Evolutionary conservation across 1,140 invertebrate species (phyloP).

Genomic region (Cyclargus thomasi): DNA sequence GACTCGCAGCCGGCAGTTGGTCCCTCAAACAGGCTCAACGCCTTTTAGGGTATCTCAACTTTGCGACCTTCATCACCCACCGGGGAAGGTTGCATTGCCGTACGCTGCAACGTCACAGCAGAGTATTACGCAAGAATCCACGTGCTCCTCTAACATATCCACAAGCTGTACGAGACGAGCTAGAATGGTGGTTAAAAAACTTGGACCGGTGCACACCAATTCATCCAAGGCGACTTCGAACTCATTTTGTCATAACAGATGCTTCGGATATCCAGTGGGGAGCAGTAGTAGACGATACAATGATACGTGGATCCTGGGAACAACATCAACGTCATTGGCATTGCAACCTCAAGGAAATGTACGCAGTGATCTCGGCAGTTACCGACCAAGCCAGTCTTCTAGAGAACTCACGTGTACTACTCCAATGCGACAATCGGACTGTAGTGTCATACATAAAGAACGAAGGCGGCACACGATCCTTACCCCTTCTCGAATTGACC

Average conservation of each 20-base stretch:
- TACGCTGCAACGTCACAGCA: slow-evolving; percentile 28
- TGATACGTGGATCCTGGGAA: slow-evolving; percentile 27
- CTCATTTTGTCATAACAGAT: slow-evolving; percentile 41
- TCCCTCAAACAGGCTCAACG: slow-evolving; percentile 35
- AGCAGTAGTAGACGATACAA: slow-evolving; percentile 27
- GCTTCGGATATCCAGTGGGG: slow-evolving; percentile 40
- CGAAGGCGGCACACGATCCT: slow-evolving; percentile 46
- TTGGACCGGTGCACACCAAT: slow-evolving; percentile 19
- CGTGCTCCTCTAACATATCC: neutral
- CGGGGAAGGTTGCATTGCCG: slow-evolving; percentile 56
- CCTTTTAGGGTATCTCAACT: slow-evolving; percentile 45
- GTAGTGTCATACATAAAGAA: slow-evolving; percentile 42
- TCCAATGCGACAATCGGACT: slow-evolving; percentile 50
- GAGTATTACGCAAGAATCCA: slow-evolving; percentile 12
- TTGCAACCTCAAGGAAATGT: slow-evolving; percentile 43
- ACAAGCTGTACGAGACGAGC: slow-evolving; percentile 15
- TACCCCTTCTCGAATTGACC: slow-evolving; percentile 37
- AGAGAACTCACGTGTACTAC: slow-evolving; percentile 25
- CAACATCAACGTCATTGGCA: slow-evolving; percentile 34
- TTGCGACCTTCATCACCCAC: slow-evolving; percentile 74
- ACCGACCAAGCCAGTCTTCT: slow-evolving; percentile 17
- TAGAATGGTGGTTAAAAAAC: slow-evolving; percentile 27
- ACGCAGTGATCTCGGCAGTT: slow-evolving; percentile 33
- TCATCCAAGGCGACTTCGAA: slow-evolving; percentile 25
- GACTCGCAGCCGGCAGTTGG: slow-evolving; percentile 27